Percentiles rank a stretch among this genome's conserved stretches.
phyloP scores from a whole-genome alignment of 2,797 vertebrate species.

The Botia almorhae region DNA sequence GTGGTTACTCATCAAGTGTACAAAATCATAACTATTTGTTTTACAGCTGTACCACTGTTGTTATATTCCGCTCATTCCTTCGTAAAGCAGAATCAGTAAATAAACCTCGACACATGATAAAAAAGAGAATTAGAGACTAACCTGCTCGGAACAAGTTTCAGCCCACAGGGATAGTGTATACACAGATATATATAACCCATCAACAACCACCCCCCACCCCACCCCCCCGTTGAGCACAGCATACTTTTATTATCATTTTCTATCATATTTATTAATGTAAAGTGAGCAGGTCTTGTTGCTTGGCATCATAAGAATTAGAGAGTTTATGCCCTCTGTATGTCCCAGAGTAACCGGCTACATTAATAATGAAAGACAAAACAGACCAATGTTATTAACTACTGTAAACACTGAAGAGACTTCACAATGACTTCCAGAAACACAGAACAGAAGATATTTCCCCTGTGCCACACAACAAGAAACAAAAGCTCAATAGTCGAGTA shows the following conservation, averaged over 20 bases:
- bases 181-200: background rate
- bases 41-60: background rate
- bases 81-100: background rate
- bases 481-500: conserved; percentile 51
- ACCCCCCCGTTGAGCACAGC: conserved; percentile 31
- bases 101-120: conserved; percentile 10
- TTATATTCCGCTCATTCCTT: background rate
- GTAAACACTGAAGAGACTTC: conserved; percentile 64
- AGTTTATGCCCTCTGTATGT: conserved; percentile 49
- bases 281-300: conserved; percentile 43
- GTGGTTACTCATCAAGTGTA: too few relatives aligned
- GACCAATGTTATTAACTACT: conserved; percentile 78
- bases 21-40: too few relatives aligned
- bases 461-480: conserved; percentile 45
- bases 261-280: conserved; percentile 45
- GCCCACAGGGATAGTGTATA: background rate
- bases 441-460: conserved; percentile 52
- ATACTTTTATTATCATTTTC: conserved; percentile 46
- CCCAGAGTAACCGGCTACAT: conserved; percentile 68
- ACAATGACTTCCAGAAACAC: conserved; percentile 46
- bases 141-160: conserved; percentile 6
- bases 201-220: too few relatives aligned
- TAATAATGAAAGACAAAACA: conserved; percentile 76
- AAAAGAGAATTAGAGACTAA: background rate
- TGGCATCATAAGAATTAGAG: conserved; percentile 53